Evolutionary conservation across 2,113 vertebrate species (phyloP).

Genomic region (Microtus richardsoni): DNA sequence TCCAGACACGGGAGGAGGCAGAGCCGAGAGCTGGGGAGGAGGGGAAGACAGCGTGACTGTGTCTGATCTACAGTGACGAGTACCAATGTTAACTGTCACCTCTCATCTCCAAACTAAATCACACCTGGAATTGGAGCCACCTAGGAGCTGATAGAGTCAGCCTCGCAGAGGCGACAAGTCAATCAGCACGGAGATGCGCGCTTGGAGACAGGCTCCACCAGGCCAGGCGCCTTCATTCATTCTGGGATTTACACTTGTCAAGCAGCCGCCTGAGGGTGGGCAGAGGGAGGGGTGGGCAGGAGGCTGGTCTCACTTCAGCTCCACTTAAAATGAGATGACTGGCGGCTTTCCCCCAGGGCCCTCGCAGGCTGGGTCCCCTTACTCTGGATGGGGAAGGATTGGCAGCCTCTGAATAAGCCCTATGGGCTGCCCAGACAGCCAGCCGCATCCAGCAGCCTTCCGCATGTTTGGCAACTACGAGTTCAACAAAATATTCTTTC

Average conservation of each 20-base stretch:
- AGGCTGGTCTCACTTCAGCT: conserved; percentile 77
- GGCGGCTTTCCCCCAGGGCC: conserved; percentile 27
- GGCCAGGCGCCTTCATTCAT: conserved; percentile 87
- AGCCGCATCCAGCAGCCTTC: not conserved
- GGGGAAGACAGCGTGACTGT: conserved; percentile 92
- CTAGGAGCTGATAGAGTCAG: conserved; percentile 90
- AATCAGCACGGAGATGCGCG: conserved; percentile 88
- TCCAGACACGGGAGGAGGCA: not conserved
- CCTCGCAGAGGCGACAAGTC: conserved; percentile 88
- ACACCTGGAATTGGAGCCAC: conserved; percentile 91
- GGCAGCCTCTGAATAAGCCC: not conserved
- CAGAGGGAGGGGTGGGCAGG: conserved; percentile 73
- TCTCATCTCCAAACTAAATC: conserved; percentile 97
- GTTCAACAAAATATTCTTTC: not conserved
- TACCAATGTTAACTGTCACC: conserved; percentile 99
- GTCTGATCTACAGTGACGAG: conserved; percentile 98
- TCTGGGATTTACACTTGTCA: conserved; percentile 89
- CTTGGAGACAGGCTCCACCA: conserved; percentile 84
- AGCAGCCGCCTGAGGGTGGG: conserved; percentile 63
- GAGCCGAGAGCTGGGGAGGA: conserved; percentile 60
- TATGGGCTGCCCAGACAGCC: not conserved
- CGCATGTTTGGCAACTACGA: not conserved
- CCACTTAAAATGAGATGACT: conserved; percentile 81
- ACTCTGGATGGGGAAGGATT: not conserved
- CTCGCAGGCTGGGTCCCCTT: not conserved